A percentile compares a stretch with the other conserved stretches of the same genome.
Evolutionary conservation across 2,797 vertebrate genomes (phyloP).

Genomic region (Smutsia temminckii): DNA sequence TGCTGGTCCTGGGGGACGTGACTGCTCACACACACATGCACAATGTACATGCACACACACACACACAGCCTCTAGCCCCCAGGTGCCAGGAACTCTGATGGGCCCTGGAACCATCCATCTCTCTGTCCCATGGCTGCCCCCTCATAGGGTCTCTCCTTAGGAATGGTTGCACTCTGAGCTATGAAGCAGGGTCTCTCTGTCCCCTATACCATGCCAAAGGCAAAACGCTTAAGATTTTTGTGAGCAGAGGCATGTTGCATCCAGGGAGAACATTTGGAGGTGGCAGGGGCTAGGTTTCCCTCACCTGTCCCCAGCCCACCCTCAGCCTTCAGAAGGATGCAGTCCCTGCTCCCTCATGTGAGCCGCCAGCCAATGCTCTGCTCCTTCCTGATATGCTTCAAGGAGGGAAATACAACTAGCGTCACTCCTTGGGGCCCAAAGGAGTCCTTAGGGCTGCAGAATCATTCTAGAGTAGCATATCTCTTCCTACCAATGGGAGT

Average conservation of each 20-base stretch:
- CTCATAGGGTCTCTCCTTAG: neutral
- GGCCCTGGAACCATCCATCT: neutral
- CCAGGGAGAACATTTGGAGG: too few relatives aligned
- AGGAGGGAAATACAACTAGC: neutral
- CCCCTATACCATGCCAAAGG: neutral
- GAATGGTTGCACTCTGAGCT: neutral
- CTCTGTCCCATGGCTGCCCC: neutral
- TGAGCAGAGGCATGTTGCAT: accelerated
- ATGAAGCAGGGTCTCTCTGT: neutral
- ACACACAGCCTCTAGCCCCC: accelerated
- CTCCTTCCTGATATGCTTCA: neutral
- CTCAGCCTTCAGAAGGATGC: neutral
- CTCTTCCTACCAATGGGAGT: accelerated
- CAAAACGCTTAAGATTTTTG: neutral
- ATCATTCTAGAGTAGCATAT: neutral
- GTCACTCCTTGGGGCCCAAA: neutral
- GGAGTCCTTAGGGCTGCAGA: neutral
- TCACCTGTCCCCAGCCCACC: neutral
- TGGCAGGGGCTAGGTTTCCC: too few relatives aligned
- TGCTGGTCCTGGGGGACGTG: neutral
- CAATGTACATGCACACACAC: accelerated
- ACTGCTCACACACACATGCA: accelerated
- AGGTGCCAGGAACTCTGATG: neutral
- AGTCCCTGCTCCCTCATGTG: neutral
- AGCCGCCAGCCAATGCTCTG: neutral